A percentile compares a stretch with the other conserved stretches of the same genome.
Evolutionary conservation across 2,113 vertebrate species (phyloP).

Genomic region (Neomonachus schauinslandi): DNA sequence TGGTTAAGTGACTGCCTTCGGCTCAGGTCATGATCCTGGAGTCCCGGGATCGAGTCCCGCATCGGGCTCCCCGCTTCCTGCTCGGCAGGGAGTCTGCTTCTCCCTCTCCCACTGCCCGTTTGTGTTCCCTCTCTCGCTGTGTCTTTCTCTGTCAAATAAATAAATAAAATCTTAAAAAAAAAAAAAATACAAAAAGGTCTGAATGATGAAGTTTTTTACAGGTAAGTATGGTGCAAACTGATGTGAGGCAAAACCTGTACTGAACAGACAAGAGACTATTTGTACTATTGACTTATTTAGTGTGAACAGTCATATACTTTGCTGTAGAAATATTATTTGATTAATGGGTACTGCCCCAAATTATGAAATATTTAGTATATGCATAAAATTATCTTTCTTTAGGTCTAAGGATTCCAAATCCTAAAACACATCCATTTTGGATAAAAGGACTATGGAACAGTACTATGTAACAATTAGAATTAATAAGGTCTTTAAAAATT

Average conservation of each 20-base stretch:
- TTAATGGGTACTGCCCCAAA: neutral
- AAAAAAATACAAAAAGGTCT: neutral
- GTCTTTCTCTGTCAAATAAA: too few species aligned
- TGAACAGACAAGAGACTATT: neutral
- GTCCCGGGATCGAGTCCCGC: too few species aligned
- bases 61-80: too few species aligned
- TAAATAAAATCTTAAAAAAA: too few species aligned
- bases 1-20: too few species aligned
- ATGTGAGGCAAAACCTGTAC: neutral
- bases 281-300: neutral
- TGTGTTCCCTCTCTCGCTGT: too few species aligned
- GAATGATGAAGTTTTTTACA: neutral
- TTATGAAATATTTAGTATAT: neutral
- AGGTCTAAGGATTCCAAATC: constrained; percentile 1
- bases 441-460: neutral
- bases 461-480: neutral
- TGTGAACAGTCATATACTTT: neutral
- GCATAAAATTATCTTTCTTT: neutral
- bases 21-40: too few species aligned
- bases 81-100: too few species aligned
- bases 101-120: too few species aligned
- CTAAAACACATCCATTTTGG: neutral
- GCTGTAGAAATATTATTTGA: neutral
- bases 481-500: neutral
- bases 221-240: neutral